These are phyloP conservation scores for Pagetopsis macropterus DNA, from an alignment of 2,797 vertebrate genomes.

Conservation along the genomic window DNA sequence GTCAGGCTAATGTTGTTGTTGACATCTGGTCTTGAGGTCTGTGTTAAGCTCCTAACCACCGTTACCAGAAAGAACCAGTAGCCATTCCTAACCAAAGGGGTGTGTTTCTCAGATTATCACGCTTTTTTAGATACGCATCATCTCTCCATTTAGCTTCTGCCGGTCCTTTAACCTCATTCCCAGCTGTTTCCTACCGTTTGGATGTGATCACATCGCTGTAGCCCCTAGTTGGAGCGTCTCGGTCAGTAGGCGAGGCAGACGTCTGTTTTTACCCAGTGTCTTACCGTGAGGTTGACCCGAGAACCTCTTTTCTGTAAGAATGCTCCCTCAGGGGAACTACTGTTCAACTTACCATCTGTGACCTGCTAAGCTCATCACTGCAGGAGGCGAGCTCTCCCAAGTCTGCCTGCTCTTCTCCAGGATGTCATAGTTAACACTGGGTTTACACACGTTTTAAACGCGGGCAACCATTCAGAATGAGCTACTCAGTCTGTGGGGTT, in stretches of 20 bases:
- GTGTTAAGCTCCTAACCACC: constrained; percentile 22
- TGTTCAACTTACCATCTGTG: constrained; percentile 73
- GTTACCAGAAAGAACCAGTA: constrained; percentile 32
- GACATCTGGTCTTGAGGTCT: constrained; percentile 47
- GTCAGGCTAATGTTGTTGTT: constrained; percentile 42
- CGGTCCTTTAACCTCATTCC: constrained; percentile 36
- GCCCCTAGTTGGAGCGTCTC: constrained; percentile 33
- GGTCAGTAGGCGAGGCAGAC: constrained; percentile 42
- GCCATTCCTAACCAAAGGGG: constrained; percentile 25
- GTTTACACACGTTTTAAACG: constrained; percentile 7
- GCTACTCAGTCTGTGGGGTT: constrained; percentile 4
- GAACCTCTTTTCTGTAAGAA: constrained; percentile 62
- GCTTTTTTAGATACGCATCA: constrained; percentile 28
- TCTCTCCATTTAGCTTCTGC: constrained; percentile 26
- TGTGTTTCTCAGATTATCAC: constrained; percentile 21
- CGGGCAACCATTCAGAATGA: constrained; percentile 14
- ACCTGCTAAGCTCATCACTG: constrained; percentile 79
- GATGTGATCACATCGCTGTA: constrained; percentile 34
- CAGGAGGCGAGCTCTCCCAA: constrained; percentile 47
- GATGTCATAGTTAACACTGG: constrained; percentile 8
- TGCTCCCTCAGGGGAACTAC: constrained; percentile 56
- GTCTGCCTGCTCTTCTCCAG: constrained; percentile 30
- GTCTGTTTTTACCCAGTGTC: constrained; percentile 47
- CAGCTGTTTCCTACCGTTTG: constrained; percentile 47
- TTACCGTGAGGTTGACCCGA: constrained; percentile 59